Base-by-base conservation (phyloP, 2,888 invertebrate genomes). In the Eudasyphora cyanicolor region DNA sequence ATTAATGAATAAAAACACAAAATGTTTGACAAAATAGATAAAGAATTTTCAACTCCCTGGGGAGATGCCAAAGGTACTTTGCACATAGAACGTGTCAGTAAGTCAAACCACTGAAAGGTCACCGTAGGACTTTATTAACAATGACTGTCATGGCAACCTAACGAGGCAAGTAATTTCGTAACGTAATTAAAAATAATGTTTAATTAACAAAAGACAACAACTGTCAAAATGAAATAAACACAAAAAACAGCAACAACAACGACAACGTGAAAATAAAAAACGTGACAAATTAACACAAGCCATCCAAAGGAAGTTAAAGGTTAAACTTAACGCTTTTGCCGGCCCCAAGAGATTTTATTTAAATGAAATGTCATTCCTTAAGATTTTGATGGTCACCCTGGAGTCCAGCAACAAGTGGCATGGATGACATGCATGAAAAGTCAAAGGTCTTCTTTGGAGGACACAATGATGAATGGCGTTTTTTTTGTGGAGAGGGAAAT, bases 151-250 rank as follows among this genome's bases (percentile, higher is more conserved):
- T n/a, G n/a, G 38, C 38, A 3, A 8, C 38, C 10, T 8, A 38
- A 38, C 14, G 8, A 14, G 8, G 38, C 8, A 38, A 38, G 8
- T 8, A 8, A 6, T 8, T 8, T 38, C 38, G 38, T 3, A 8
- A n/a, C 4, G 45, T 45, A 45, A 45, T 45, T 45, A 32, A 32
- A 45, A 45, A 14, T n/a, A 45, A 45, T n/a, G n/a, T n/a, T 45
- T n/a, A 45, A 45, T 45, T 45, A 45, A 45, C 45, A 45, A 45
- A n/a, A n/a, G n/a, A n/a, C n/a, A n/a, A 45, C 45, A 45, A 45
- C 14, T 45, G 45, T 45, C 45, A 12, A 38, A 38, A 12, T 7
- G 10, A 38, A 45, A n/a, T 1, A 45, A n/a, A n/a, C n/a, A n/a
- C n/a, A n/a, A 45, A 45, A 14, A 45, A 45, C n/a, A 45, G n/a